Conservation (phyloP, 2,113 vertebrate species). For the Trogon surrucura region DNA sequence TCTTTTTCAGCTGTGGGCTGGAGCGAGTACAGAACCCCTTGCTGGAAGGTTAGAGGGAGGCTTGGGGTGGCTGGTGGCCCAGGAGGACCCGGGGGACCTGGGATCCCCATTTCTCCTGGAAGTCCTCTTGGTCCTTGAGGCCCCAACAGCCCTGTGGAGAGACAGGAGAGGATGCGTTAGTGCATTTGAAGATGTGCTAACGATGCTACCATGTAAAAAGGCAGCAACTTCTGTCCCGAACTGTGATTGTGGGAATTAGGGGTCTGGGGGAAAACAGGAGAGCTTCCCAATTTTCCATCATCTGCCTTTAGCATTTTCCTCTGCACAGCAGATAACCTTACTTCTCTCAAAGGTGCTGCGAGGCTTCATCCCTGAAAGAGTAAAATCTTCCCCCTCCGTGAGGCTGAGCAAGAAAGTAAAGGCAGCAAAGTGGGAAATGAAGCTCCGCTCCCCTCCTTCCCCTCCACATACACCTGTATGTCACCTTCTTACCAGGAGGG, state of each 20-base stretch:
- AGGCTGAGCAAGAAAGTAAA: not conserved
- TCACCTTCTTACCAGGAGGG: not conserved
- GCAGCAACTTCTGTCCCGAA: not conserved
- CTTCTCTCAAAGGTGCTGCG: not conserved
- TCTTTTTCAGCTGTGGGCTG: slow-evolving; percentile 75
- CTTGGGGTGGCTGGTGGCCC: slow-evolving; percentile 79
- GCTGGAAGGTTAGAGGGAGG: slow-evolving; percentile 61
- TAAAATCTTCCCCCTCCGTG: not conserved
- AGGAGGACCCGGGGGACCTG: slow-evolving; percentile 84
- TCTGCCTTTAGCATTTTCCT: not conserved
- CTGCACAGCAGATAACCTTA: not conserved
- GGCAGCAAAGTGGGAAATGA: not conserved
- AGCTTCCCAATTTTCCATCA: not conserved
- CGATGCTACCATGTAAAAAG: not conserved
- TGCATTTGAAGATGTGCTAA: not conserved
- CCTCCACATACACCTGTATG: not conserved
- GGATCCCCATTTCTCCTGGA: slow-evolving; percentile 83
- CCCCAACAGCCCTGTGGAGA: slow-evolving; percentile 77
- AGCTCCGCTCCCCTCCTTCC: not conserved
- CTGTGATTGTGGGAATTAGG: not conserved
- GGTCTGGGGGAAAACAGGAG: not conserved
- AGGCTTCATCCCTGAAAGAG: not conserved
- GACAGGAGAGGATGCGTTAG: not conserved
- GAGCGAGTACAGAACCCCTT: slow-evolving; percentile 86
- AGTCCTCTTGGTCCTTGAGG: slow-evolving; percentile 82